Percentiles rank a stretch among this genome's conserved stretches.
These are phyloP conservation scores for Chaitophorus viminalis DNA, from an alignment of 2,888 invertebrate genomes.

Conservation along the genomic window DNA sequence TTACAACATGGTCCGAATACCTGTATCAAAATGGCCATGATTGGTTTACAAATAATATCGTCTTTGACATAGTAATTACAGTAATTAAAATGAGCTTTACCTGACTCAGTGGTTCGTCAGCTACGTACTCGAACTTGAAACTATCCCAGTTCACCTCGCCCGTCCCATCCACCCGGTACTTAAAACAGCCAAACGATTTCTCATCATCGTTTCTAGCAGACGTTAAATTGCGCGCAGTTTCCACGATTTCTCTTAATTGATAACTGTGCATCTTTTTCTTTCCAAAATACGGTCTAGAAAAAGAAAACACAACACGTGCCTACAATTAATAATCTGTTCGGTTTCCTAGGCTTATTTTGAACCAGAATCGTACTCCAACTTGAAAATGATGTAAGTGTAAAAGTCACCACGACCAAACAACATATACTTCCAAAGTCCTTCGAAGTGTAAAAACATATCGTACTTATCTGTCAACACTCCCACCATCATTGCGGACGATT, in stretches of 20 bases:
- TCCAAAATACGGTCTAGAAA: slow-evolving; percentile 31
- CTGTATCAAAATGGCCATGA: background rate
- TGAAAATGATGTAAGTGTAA: background rate
- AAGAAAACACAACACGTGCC: background rate
- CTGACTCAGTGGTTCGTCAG: slow-evolving; percentile 15
- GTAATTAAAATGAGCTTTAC: background rate
- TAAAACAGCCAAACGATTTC: background rate
- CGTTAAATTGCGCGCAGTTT: slow-evolving; percentile 21
- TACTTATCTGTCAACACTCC: slow-evolving; percentile 5
- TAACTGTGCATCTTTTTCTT: slow-evolving; percentile 3
- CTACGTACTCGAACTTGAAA: slow-evolving; percentile 36
- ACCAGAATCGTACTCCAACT: slow-evolving; percentile 14
- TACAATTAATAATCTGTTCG: background rate
- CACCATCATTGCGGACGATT: background rate
- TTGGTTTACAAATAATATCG: background rate
- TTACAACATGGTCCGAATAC: slow-evolving; percentile 12
- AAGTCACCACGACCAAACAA: slow-evolving; percentile 34
- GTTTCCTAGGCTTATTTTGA: background rate
- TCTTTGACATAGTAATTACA: background rate
- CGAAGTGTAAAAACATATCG: slow-evolving; percentile 4
- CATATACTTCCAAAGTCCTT: slow-evolving; percentile 41
- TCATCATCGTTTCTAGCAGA: background rate
- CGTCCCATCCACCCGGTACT: background rate
- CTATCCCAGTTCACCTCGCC: slow-evolving; percentile 30
- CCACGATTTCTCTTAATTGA: slow-evolving; percentile 22